These are phyloP conservation scores for Strigamia transsilvanica DNA, from an alignment of 2,888 invertebrate species.

Conservation along the genomic window DNA sequence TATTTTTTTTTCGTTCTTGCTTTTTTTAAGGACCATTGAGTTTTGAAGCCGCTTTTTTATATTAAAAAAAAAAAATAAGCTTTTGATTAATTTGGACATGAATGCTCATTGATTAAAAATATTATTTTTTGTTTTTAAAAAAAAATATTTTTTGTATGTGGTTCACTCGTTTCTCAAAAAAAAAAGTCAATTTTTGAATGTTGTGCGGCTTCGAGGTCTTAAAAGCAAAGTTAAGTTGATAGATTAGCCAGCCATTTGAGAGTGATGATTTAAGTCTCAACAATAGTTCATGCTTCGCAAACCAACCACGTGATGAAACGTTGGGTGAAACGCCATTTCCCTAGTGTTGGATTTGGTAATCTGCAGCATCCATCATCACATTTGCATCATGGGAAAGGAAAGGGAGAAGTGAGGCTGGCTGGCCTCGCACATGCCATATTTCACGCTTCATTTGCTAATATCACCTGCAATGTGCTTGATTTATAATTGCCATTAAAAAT, in stretches of 20 bases:
- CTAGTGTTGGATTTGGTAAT: conserved; percentile 39
- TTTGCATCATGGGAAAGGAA: conserved; percentile 45
- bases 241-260: conserved; percentile 19
- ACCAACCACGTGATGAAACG: conserved; percentile 40
- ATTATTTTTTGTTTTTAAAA: not conserved
- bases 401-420: not conserved
- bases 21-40: conserved; percentile 20
- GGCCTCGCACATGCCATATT: not conserved
- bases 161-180: not conserved
- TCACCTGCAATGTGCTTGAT: not conserved
- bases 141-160: not conserved
- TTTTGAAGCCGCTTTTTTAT: conserved; percentile 19
- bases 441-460: conserved; percentile 43
- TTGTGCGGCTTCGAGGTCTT: not conserved
- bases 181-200: not conserved
- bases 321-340: conserved; percentile 12
- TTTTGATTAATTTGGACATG: conserved; percentile 36
- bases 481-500: conserved; percentile 25
- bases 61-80: conserved; percentile 1
- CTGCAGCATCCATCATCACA: conserved; percentile 49
- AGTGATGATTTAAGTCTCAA: conserved; percentile 36
- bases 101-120: conserved; percentile 30
- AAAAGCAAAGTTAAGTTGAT: conserved; percentile 43
- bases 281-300: conserved; percentile 18
- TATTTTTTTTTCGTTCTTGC: not conserved